phyloP scores from a whole-genome alignment of 2,888 invertebrate genomes.

The Hymenopus coronatus region DNA sequence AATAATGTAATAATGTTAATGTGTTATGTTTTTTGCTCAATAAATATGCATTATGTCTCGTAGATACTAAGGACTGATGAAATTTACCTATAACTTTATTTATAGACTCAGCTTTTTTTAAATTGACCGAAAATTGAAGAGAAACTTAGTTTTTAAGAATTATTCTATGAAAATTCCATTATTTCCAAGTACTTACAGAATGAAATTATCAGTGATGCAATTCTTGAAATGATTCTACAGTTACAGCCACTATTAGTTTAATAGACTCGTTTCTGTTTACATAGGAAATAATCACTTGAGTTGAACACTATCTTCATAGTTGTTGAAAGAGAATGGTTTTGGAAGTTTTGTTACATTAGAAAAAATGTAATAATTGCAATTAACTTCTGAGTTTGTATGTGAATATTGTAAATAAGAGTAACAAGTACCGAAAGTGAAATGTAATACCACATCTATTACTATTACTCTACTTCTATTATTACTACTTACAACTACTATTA shows the following conservation, averaged over 20 bases:
- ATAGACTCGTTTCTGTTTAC: too few species aligned
- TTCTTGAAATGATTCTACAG: neutral
- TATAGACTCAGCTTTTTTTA: neutral
- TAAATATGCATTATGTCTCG: neutral
- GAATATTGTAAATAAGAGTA: constrained; percentile 11
- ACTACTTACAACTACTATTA: neutral
- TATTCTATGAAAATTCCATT: neutral
- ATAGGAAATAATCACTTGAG: too few species aligned
- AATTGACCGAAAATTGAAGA: neutral
- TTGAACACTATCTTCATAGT: neutral
- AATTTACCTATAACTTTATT: constrained; percentile 9
- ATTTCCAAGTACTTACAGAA: neutral
- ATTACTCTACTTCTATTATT: neutral
- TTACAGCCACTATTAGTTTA: neutral
- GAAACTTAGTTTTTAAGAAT: neutral
- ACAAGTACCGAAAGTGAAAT: neutral
- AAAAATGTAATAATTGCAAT: neutral
- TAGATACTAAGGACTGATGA: constrained; percentile 5
- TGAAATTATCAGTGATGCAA: neutral
- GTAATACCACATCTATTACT: constrained; percentile 2
- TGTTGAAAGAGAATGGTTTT: neutral
- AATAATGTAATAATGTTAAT: constrained; percentile 12
- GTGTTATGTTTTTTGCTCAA: constrained; percentile 21
- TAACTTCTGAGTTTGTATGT: constrained; percentile 6
- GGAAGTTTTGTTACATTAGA: neutral